Evolutionary conservation across 30 jellyfish, hydroid and myxozoan species (phyloP).

Genomic region (Aurelia aurita complex sp. Pacific): DNA sequence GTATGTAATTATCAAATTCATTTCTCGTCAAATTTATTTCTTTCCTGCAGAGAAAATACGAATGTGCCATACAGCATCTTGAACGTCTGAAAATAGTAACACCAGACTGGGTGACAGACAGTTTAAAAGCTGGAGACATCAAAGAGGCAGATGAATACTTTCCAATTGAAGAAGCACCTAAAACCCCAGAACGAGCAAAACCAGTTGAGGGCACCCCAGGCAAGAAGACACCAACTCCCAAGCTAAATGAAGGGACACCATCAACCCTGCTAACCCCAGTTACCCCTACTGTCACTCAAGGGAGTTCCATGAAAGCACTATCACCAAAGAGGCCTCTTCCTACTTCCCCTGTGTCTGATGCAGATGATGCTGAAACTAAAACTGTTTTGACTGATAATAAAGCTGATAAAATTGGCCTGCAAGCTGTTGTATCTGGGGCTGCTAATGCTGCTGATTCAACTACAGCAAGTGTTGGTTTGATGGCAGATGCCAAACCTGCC

Average conservation of each 20-base stretch:
- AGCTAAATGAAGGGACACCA: conserved; percentile 70
- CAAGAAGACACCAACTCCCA: conserved; percentile 68
- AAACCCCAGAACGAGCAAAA: conserved; percentile 44
- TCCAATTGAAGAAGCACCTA: conserved; percentile 70
- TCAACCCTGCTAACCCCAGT: conserved; percentile 79
- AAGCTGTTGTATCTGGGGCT: neutral
- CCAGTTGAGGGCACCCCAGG: conserved; percentile 26
- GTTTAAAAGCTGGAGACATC: conserved; percentile 30
- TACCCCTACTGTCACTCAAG: conserved; percentile 71
- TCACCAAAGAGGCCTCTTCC: conserved; percentile 62
- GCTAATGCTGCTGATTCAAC: conserved; percentile 1
- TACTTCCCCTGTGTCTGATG: conserved; percentile 62
- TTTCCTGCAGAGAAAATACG: conserved; percentile 71
- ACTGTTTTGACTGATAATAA: neutral
- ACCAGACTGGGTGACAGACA: conserved; percentile 84
- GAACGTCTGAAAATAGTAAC: conserved; percentile 72
- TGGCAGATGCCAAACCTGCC: neutral
- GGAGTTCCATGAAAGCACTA: conserved; percentile 32
- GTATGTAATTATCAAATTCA: no score
- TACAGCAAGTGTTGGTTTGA: neutral
- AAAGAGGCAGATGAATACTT: conserved; percentile 60
- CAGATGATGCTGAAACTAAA: conserved; percentile 43
- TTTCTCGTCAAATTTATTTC: neutral
- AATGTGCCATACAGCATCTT: conserved; percentile 62
- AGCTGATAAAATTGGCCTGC: neutral